A percentile compares a stretch with the other conserved stretches of the same genome.
Evolutionary conservation across 2,797 vertebrate species (phyloP).

Genomic region (Myotis findleyi): DNA sequence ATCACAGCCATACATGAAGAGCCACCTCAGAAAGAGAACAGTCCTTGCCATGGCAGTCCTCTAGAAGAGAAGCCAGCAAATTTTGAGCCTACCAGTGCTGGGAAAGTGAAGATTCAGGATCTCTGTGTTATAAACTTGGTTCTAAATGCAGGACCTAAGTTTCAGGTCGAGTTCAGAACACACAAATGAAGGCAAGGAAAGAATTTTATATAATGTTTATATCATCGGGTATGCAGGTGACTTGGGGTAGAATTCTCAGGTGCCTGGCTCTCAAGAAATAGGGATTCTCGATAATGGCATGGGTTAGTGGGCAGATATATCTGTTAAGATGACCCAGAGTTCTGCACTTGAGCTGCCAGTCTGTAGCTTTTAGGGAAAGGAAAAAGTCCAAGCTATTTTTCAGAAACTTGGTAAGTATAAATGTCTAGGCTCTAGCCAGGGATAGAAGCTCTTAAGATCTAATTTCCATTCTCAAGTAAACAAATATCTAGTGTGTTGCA

Average conservation of each 20-base stretch:
- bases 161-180: background rate
- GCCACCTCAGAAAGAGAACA: background rate
- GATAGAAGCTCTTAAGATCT: background rate
- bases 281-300: background rate
- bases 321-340: background rate
- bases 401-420: background rate
- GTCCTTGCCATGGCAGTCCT: background rate
- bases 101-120: background rate
- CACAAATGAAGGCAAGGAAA: background rate
- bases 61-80: background rate
- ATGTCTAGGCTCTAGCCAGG: background rate
- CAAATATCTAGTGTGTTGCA: background rate
- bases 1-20: background rate
- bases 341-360: background rate
- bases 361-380: conserved; percentile 20
- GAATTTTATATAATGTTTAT: background rate
- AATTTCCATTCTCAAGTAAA: conserved; percentile 16
- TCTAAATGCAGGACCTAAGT: background rate
- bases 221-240: background rate
- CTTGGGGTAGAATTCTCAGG: background rate
- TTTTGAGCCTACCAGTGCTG: background rate
- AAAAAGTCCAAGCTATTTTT: background rate
- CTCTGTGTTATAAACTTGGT: background rate
- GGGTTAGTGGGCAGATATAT: background rate
- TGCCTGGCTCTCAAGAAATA: background rate